Base-by-base conservation (phyloP, 1,140 invertebrate species). In the Cotesia vestalis region DNA sequence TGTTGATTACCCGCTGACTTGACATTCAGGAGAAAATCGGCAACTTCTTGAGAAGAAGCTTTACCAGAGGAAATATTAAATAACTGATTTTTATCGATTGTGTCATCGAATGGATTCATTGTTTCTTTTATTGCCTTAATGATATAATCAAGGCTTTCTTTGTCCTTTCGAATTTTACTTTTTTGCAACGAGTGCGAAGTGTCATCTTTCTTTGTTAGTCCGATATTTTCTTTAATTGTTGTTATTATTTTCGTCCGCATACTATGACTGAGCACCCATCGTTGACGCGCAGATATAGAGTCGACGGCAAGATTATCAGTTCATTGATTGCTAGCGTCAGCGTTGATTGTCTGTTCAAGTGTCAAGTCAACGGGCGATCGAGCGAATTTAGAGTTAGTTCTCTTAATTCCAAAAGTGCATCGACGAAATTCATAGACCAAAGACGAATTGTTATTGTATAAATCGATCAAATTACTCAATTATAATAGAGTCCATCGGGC, bases 261-360 rank as follows among this genome's bases (percentile, higher is more conserved):
- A 38, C 68, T 67, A 52, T 79, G 77, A 73, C 61, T 79, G 63
- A 66, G 57, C 67, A 76, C 53, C 78, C 78, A 81, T 71, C 73
- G 66, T 64, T 78, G 75, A 36, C 78, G 51, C 53, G 78, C 77
- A 17, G 71, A 77, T 67, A 78, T 74, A 6, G 78, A 79, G 64
- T 80, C 75, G 61, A 76, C 78, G 11, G 79, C 71, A 20, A 71
- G 60, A 0, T 78, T 66, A 46, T 75, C 78, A 51, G 77, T 75
- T 14, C 75, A 72, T 69, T 60, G 64, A 69, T 60, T 72, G 11
- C 55, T 78, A 40, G 76, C 76, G 59, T 76, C 76, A 8, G 73
- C 73, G 68, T 79, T 79, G 4, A 70, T 51, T 0, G 66, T 77
- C 79, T 57, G 78, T 78, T 75, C 57, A 1, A 72, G 40, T 2